Conservation (phyloP, 1,140 invertebrate species). For the Drosophila trapezifrons region DNA sequence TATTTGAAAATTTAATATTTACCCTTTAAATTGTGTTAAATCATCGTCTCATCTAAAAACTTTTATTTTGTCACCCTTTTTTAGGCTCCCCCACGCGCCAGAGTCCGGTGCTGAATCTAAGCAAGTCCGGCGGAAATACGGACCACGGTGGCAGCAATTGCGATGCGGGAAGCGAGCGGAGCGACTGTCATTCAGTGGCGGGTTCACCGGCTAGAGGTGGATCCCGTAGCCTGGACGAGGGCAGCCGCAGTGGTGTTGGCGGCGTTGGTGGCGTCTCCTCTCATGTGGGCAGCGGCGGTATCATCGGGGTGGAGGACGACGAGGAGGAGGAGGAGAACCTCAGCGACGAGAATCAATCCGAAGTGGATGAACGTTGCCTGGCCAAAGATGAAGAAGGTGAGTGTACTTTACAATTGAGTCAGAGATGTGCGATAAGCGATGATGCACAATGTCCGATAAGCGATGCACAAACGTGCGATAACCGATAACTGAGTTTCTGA, state of each 20-base stretch:
- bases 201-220: conserved; percentile 83
- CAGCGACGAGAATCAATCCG: conserved; percentile 91
- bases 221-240: conserved; percentile 75
- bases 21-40: background rate
- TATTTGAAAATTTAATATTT: background rate
- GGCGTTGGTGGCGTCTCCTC: conserved; percentile 78
- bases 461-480: conserved; percentile 16
- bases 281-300: conserved; percentile 87
- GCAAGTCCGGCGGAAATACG: conserved; percentile 89
- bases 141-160: conserved; percentile 85
- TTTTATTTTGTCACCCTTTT: background rate
- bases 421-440: conserved; percentile 26
- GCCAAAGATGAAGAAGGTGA: conserved; percentile 94
- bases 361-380: conserved; percentile 85
- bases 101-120: conserved; percentile 95
- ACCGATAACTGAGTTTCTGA: conserved; percentile 37
- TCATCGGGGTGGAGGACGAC: conserved; percentile 85
- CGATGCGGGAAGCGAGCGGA: conserved; percentile 86
- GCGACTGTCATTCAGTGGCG: conserved; percentile 85
- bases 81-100: conserved; percentile 93
- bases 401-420: conserved; percentile 63
- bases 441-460: conserved; percentile 18
- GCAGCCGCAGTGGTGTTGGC: conserved; percentile 84
- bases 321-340: conserved; percentile 92
- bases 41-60: background rate